Base-by-base conservation (phyloP, 2,888 invertebrate species). In the Copidosoma aretas region DNA sequence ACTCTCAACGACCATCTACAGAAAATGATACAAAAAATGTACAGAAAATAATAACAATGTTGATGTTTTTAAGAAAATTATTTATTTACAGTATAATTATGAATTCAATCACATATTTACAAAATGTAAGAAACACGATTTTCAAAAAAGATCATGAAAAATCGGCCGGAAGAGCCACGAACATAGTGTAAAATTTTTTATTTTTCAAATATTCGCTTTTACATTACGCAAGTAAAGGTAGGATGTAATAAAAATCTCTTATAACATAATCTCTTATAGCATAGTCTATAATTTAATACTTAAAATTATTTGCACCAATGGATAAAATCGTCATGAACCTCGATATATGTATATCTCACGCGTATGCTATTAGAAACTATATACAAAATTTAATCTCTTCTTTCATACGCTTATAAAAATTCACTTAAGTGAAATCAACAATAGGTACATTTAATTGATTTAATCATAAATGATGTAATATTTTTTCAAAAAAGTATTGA, bases 61-160 rank as follows among this genome's bases (percentile, higher is more conserved):
- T n/a, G n/a, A n/a, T n/a, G n/a, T n/a, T 68, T 64, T 70, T 56
- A 67, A 67, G 64, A 65, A 64, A 71, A 71, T 59, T 67, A 61
- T 25, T 71, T 67, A 68, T 71, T 71, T 64, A 67, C 64, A 64
- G 25, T 41, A 51, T 64, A 49, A 32, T 64, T 67, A 52, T 64
- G 64, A 24, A 41, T 67, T 64, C 64, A 67, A 71, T 62, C 64
- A 71, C 67, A 64, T 71, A 71, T 71, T 61, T 71, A 71, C 71
- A 71, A 63, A 65, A 62, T 71, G 59, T 57, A 71, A 65, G 58
- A 65, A 61, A 19, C 24, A 56, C 52, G 39, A 67, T 39, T 57
- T 53, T 64, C 58, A 49, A 67, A 67, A 65, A 69, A 64, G 24
- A 60, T 64, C 49, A 49, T 67, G 67, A 53, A 57, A 70, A 70